Percentiles rank a stretch among this genome's conserved stretches.
phyloP scores from a whole-genome alignment of 2,113 vertebrate species.

The Dicentrarchus labrax region DNA sequence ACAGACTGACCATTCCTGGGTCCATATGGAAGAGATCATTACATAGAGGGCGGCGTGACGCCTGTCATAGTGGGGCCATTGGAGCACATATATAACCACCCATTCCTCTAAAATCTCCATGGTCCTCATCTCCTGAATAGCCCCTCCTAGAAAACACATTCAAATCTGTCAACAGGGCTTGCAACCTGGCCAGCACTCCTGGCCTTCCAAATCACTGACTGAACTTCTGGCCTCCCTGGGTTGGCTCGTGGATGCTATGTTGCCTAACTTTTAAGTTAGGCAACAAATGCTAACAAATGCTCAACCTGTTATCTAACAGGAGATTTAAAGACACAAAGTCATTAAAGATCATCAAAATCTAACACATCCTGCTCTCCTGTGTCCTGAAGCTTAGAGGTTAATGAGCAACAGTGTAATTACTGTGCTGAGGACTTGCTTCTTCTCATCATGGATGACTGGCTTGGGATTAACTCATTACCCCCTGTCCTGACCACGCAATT shows the following conservation, averaged over 20 bases:
- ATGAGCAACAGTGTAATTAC: slow-evolving; percentile 75
- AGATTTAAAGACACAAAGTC: neutral
- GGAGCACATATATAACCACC: slow-evolving; percentile 61
- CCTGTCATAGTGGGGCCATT: slow-evolving; percentile 62
- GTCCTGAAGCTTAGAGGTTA: slow-evolving; percentile 65
- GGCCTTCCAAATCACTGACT: slow-evolving; percentile 29
- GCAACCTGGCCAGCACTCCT: slow-evolving; percentile 57
- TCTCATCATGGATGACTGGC: slow-evolving; percentile 75
- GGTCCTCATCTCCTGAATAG: slow-evolving; percentile 41
- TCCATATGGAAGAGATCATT: slow-evolving; percentile 84
- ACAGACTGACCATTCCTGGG: slow-evolving; percentile 68
- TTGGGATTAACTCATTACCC: slow-evolving; percentile 80
- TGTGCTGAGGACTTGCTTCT: slow-evolving; percentile 64
- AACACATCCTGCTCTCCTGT: slow-evolving; percentile 17
- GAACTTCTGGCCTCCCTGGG: slow-evolving; percentile 28
- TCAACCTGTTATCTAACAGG: slow-evolving; percentile 8
- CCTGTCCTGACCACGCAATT: slow-evolving; percentile 76
- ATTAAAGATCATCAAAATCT: slow-evolving; percentile 14
- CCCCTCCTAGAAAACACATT: slow-evolving; percentile 62
- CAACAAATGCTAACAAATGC: slow-evolving; percentile 2
- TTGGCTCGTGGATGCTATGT: slow-evolving; percentile 23
- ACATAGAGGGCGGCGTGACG: slow-evolving; percentile 62
- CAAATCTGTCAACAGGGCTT: slow-evolving; percentile 72
- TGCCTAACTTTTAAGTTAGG: slow-evolving; percentile 12
- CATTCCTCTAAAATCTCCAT: slow-evolving; percentile 53